Base-by-base conservation (phyloP, 2,888 invertebrate genomes). In the Oscheius sp. region DNA sequence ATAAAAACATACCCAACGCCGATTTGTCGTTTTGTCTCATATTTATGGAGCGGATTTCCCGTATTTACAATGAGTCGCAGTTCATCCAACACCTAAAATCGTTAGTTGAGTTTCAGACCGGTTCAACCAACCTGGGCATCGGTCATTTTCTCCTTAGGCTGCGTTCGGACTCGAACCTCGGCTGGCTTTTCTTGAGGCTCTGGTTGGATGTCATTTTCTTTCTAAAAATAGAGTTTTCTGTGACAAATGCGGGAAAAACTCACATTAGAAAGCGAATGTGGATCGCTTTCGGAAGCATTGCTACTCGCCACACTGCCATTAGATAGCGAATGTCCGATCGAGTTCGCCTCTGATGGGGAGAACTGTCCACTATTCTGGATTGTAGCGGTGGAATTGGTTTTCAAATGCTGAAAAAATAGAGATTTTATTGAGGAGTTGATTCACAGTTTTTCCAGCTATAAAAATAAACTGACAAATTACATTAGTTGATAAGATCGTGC, bases 21-120 rank as follows among this genome's bases (percentile, higher is more conserved):
- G 57, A 95, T 91, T 87, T 95, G 93, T 85, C 92, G 92, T 74
- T 92, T 90, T 75, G 92, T 91, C 76, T 92, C 91, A 87, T 94
- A 96, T 76, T 93, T 91, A 25, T 91, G 89, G 75, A 91, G 90
- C 0, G 95, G 95, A 88, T 95, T 92, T 65, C 92, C 92, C 10
- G 91, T 90, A 64, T 77, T 78, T 12, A 78, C 81, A 58, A 83
- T 78, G 42, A 61, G 65, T 10, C 79, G 72, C 25, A 83, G 66
- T 50, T 82, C 81, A 15, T 75, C 73, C 29, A 81, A 64, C 39
- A 83, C 80, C 78, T 79, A 70, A 37, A 74, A 52, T 20, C 29
- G 25, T 52, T 52, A 23, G 50, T 50, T 50, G 12, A 50, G 10
- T 2, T 3, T n/a, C 17, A 52, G 29, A 27, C n/a, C 52, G 25